Base-by-base conservation (phyloP, 2,113 vertebrate genomes). In the Halcyon senegalensis region DNA sequence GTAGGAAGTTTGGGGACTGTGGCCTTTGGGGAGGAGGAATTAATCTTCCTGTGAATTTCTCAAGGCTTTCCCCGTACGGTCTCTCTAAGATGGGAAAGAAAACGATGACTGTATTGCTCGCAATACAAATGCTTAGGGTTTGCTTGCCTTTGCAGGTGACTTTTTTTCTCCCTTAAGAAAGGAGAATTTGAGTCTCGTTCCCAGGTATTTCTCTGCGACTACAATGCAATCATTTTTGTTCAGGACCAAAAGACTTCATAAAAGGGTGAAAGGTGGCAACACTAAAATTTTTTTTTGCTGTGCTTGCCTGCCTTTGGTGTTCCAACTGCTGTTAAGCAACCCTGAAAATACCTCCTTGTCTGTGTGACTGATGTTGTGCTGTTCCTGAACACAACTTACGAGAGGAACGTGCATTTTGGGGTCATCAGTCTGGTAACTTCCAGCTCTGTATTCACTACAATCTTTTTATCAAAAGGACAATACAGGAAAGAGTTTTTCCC, bases 311-410 rank as follows among this genome's bases (percentile, higher is more conserved):
- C 68, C 63, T 77, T 91, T 72, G 73, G 66, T 75, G 23, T 84
- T 85, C 44, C n/a, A 60, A 7, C 50, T 69, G 35, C 67, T 72
- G 53, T 81, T 86, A 75, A 81, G 39, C 44, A 87, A 9, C 41
- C 53, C 81, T 95, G 81, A 87, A 87, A 95, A 83, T 69, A 76
- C 1, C 68, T 86, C 25, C 39, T 63, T 43, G 56, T 70, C 62
- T 68, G n/a, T 0, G 6, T 84, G 81, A 91, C 90, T 75, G 60
- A 64, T 81, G 48, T 20, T 70, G 53, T 56, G 76, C 58, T 79
- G 48, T 37, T 79, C 58, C 43, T 3, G 2, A 79, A 51, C 11
- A 6, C 39, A 60, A 10, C 51, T 93, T 69, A 44, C 35, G 66
- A 37, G 91, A 79, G 53, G 66, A 72, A 7, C 28, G 82, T 21